Evolutionary conservation across 2,888 invertebrate genomes (phyloP), one percentile per base, ranked within the genome.

Genomic region (Drosophila greeni): DNA sequence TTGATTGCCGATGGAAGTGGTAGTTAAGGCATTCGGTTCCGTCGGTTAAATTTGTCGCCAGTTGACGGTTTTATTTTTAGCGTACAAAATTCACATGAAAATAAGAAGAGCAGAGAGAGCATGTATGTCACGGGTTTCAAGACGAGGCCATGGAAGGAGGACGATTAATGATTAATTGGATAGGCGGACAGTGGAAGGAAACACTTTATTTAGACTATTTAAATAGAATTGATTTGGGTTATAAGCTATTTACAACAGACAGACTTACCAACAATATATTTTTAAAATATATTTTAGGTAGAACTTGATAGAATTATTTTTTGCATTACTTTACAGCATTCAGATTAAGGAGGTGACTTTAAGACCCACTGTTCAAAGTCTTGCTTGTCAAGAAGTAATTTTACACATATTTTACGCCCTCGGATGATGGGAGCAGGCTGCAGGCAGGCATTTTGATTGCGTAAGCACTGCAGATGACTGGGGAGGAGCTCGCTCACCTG

Each of bases 41-140:
- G 37, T 29, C 26, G 40, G 34, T 66, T 62, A 48, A 67, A 62
- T 40, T 59, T 57, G 39, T 60, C 53, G 55, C 16, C 66, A 51
- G 66, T 75, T 68, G 76, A 66, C 64, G 65, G 75, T 75, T 75
- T 73, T 83, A 78, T 81, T 69, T 81, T 71, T 77, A 61, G 73
- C 12, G 61, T 18, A 36, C 20, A n/a, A 34, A 39, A 23, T 51
- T 47, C 26, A 62, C 45, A 68, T 61, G 60, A 56, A 73, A 71
- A 62, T 20, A 37, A 20, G 16, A 59, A 59, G 47, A 48, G 43
- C 29, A 29, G 18, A 43, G 51, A 40, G 34, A 11, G 12, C 6
- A 37, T 59, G 16, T 40, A 20, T 51, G 39, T 47, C 20, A 14
- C 26, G 8, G 29, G 52, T 45, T 55, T 14, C 53, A 40, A 60